Evolutionary conservation across 2,113 vertebrate species (phyloP), one percentile per base, ranked within the genome.

Genomic region (Atrichornis clamosus): DNA sequence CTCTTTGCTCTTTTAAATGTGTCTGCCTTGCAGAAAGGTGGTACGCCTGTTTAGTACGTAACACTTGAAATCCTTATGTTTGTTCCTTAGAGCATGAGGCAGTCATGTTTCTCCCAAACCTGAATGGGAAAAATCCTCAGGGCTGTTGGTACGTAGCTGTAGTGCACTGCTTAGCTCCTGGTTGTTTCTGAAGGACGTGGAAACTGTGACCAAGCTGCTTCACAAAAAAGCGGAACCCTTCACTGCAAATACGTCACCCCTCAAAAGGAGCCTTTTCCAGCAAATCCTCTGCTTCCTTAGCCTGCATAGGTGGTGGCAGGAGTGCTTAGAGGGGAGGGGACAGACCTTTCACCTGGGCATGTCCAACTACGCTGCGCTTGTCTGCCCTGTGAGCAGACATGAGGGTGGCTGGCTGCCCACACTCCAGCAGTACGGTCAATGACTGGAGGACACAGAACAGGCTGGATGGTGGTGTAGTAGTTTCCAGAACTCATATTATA

Each of bases 351-450:
- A 28, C 16, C 21, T 33, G 4, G 35, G 18, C 10, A 19, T 44
- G 17, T 52, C 52, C 44, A 47, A 1, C n/a, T 52, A 28, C 12
- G 26, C 12, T 22, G 20, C 23, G 7, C 6, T 77, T 46, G 20
- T 81, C 52, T 73, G 26, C 24, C 41, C n/a, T 49, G 37, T 10
- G 39, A 35, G 35, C 26, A 63, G 41, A 19, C 5, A 20, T 19
- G 27, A 55, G 28, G 13, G 41, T 39, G 26, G 15, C 33, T 76
- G 13, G 6, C 8, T 17, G 26, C 59, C 17, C 8, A 18, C 4
- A 1, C 7, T 60, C 17, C 46, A 53, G 27, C 20, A 73, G 5
- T 17, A 8, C 1, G 1, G 7, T 10, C 11, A 13, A 2, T 2
- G 7, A 30, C 20, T 63, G 55, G 42, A 85, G 13, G 35, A n/a